A percentile compares a stretch with the other conserved stretches of the same genome.
Conservation (phyloP, 37 sponge, comb jelly and placozoan genomes). For the Mnemiopsis leidyi region DNA sequence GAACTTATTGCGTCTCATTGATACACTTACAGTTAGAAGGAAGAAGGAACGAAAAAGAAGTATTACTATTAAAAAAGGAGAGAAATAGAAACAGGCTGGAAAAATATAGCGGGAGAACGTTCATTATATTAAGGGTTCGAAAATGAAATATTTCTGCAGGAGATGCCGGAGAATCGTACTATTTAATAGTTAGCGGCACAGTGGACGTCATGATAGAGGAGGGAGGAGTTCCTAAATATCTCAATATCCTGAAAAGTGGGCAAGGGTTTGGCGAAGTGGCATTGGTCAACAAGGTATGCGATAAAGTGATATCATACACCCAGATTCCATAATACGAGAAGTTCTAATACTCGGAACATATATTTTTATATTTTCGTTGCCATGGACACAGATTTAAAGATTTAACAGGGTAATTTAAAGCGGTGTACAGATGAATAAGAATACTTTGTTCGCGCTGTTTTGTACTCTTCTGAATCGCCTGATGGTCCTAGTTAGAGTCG, state of each 20-base stretch:
- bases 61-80: too few species aligned
- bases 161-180: conserved; percentile 51
- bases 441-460: neutral
- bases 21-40: too few species aligned
- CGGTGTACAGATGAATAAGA: neutral
- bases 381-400: neutral
- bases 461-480: neutral
- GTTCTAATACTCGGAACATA: neutral
- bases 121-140: too few species aligned
- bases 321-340: neutral
- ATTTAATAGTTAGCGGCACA: conserved; percentile 41
- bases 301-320: neutral
- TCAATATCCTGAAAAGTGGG: conserved; percentile 18
- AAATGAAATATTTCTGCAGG: neutral
- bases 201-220: conserved; percentile 39
- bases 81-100: too few species aligned
- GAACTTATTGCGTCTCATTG: too few species aligned
- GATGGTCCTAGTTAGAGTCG: neutral
- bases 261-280: conserved; percentile 49
- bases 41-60: too few species aligned
- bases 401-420: neutral
- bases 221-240: neutral
- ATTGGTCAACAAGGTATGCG: conserved; percentile 27
- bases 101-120: too few species aligned
- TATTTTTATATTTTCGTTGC: neutral